Percentiles rank a stretch among this genome's conserved stretches.
phyloP scores from a whole-genome alignment of 2,888 invertebrate genomes.

The Andrena bicolor region DNA sequence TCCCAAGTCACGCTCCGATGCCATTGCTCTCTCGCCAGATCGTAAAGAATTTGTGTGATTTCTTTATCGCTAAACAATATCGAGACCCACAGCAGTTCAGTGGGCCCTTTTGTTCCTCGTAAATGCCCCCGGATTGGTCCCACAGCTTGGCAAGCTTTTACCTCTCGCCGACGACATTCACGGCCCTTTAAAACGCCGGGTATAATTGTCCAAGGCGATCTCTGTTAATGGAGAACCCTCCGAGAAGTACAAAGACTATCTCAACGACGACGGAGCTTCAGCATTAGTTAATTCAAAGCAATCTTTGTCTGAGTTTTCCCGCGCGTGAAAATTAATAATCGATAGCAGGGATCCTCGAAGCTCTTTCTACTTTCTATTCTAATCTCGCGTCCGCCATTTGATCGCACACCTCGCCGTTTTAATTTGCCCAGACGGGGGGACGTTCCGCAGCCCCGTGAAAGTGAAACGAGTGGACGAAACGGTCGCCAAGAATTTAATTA shows the following conservation, averaged over 20 bases:
- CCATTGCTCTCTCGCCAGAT: slow-evolving; percentile 11
- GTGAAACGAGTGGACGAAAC: not conserved
- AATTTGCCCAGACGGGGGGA: not conserved
- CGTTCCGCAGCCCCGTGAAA: not conserved
- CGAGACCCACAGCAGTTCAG: slow-evolving; percentile 37
- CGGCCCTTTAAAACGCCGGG: slow-evolving; percentile 45
- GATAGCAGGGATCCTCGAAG: not conserved
- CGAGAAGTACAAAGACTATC: slow-evolving; percentile 38
- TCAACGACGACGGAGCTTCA: slow-evolving; percentile 25
- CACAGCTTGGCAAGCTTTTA: slow-evolving; percentile 28
- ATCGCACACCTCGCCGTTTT: no score
- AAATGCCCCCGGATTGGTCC: slow-evolving; percentile 30
- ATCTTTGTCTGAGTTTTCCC: slow-evolving; percentile 18
- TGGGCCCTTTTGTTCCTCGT: slow-evolving; percentile 31
- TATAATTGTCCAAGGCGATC: slow-evolving; percentile 44
- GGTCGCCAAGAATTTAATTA: slow-evolving; percentile 40
- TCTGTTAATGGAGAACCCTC: slow-evolving; percentile 61
- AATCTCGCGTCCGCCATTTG: no score
- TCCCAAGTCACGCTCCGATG: not conserved
- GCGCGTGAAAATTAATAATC: slow-evolving; percentile 33
- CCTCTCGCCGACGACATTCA: slow-evolving; percentile 40
- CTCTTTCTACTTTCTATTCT: not conserved
- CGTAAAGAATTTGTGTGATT: not conserved
- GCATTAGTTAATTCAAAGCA: slow-evolving; percentile 54
- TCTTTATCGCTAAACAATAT: slow-evolving; percentile 15